phyloP scores from a whole-genome alignment of 2,888 invertebrate genomes.

The Hyalella azteca region DNA sequence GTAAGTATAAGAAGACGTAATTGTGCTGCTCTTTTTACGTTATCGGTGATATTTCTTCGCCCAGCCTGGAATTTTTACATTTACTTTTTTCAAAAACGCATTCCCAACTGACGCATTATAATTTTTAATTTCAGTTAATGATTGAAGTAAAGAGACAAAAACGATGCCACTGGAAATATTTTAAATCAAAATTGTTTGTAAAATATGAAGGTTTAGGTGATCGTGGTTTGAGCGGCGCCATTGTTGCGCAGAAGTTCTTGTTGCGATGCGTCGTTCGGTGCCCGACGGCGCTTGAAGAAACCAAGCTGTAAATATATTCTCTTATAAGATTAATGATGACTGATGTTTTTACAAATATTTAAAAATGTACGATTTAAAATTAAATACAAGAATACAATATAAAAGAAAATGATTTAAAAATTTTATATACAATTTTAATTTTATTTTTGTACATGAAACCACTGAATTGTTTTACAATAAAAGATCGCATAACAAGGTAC shows the following conservation, averaged over 20 bases:
- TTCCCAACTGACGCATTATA: background rate
- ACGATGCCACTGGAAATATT: background rate
- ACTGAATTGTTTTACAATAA: no score
- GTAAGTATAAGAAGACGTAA: background rate
- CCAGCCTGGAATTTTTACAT: background rate
- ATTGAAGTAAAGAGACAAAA: background rate
- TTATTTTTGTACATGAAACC: no score
- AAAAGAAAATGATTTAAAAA: no score
- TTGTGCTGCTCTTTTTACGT: background rate
- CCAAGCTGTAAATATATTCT: constrained; percentile 43
- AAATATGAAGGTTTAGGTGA: background rate
- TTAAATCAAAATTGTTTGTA: background rate
- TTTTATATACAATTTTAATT: no score
- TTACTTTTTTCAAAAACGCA: background rate
- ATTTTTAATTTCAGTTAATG: background rate
- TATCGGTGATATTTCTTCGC: background rate
- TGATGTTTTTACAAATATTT: no score
- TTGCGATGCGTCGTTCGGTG: constrained; percentile 45
- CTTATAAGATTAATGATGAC: no score
- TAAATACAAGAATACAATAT: no score
- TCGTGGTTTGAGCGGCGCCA: background rate
- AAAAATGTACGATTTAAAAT: no score
- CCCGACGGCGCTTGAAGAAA: constrained; percentile 51
- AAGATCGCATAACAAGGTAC: no score
- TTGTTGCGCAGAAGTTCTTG: constrained; percentile 46